A percentile compares a stretch with the other conserved stretches of the same genome.
These are phyloP conservation scores for Torymus tubicola DNA, from an alignment of 2,888 invertebrate species.

Conservation along the genomic window DNA sequence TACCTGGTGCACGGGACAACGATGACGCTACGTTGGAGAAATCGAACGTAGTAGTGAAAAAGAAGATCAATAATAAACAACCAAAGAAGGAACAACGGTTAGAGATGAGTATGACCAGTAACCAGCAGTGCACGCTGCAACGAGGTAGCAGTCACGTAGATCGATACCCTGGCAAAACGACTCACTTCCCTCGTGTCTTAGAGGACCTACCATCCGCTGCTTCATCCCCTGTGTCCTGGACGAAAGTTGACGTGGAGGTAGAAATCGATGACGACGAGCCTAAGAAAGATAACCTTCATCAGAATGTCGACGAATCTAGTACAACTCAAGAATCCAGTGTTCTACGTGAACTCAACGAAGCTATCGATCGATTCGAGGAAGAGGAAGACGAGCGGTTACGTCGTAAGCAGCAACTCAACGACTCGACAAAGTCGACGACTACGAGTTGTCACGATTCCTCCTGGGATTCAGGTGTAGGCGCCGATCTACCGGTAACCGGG, in stretches of 20 bases:
- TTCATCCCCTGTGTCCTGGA: background rate
- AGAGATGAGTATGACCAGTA: no score
- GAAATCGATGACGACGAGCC: no score
- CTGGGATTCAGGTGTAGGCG: conserved; percentile 77
- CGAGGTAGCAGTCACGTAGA: no score
- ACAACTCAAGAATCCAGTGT: conserved; percentile 61
- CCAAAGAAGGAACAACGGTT: no score
- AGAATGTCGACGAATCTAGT: background rate
- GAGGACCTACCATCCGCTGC: background rate
- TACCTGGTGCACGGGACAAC: background rate
- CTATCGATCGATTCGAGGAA: conserved; percentile 71
- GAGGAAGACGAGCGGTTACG: conserved; percentile 59
- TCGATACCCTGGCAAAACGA: no score
- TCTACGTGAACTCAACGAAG: conserved; percentile 70
- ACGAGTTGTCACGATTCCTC: conserved; percentile 70
- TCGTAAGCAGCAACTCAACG: conserved; percentile 30
- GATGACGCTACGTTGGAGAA: no score
- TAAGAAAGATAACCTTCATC: conserved; percentile 16
- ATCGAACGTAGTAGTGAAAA: no score
- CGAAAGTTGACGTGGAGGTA: background rate
- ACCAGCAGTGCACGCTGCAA: no score
- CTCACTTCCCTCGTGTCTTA: no score
- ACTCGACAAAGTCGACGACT: conserved; percentile 60
- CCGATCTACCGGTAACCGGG: conserved; percentile 74
- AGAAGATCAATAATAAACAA: no score